A percentile compares a stretch with the other conserved stretches of the same genome.
Conservation (phyloP, 2,113 vertebrate genomes). For the Tricholaema leucomelas region DNA sequence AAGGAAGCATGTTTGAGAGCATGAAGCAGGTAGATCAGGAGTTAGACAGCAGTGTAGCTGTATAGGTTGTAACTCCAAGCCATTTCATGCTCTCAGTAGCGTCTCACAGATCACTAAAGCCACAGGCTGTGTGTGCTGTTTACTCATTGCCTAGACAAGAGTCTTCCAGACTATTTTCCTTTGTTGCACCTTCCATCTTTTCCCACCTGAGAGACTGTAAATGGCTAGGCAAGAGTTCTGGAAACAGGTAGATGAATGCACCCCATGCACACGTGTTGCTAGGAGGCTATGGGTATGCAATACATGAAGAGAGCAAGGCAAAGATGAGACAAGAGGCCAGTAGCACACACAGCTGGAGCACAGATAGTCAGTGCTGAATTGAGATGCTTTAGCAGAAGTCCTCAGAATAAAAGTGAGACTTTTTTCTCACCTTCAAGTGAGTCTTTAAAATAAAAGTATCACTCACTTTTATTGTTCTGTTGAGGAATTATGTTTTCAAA, state of each 20-base stretch:
- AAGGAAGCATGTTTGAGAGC: neutral
- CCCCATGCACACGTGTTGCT: rapidly evolving
- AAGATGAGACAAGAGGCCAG: neutral
- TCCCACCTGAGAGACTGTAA: neutral
- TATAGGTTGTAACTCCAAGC: neutral
- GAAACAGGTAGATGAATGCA: neutral
- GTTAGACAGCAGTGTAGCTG: neutral
- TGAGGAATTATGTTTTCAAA: neutral
- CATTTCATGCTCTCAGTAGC: neutral
- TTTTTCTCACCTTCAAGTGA: neutral
- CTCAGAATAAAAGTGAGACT: neutral
- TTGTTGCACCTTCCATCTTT: neutral
- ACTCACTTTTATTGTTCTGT: neutral
- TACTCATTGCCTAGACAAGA: neutral
- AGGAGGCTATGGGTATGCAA: neutral
- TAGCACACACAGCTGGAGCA: neutral
- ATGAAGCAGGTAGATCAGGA: neutral
- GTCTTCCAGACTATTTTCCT: neutral
- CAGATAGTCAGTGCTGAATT: rapidly evolving
- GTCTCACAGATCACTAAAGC: neutral
- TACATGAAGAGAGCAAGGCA: neutral
- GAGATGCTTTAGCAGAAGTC: neutral
- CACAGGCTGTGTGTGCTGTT: neutral
- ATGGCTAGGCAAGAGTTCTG: neutral
- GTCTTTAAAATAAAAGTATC: neutral